Evolutionary conservation across 2,888 invertebrate species (phyloP).

Genomic region (Phalera bucephala): DNA sequence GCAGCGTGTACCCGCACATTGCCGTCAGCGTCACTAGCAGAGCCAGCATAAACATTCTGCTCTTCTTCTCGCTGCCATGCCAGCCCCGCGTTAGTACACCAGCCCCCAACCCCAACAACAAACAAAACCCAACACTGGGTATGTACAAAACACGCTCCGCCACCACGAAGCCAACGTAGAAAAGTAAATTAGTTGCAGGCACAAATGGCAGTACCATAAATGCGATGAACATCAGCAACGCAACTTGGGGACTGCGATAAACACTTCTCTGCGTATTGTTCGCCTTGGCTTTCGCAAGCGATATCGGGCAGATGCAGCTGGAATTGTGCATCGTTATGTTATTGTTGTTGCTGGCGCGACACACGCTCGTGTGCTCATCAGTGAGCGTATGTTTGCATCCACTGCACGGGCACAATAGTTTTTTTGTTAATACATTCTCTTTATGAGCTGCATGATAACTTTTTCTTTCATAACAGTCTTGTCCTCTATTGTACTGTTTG

Average conservation of each 20-base stretch:
- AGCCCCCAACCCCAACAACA: constrained; percentile 91
- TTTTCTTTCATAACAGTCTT: constrained; percentile 68
- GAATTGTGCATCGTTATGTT: constrained; percentile 83
- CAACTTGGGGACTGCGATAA: constrained; percentile 68
- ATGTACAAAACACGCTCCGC: constrained; percentile 98
- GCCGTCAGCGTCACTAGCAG: constrained; percentile 85
- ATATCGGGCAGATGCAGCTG: constrained; percentile 67
- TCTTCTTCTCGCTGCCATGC: constrained; percentile 68
- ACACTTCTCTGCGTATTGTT: constrained; percentile 52
- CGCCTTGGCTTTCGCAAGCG: constrained; percentile 52
- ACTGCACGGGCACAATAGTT: constrained; percentile 81
- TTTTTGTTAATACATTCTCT: constrained; percentile 64
- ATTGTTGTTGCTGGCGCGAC: constrained; percentile 88
- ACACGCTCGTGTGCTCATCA: constrained; percentile 87
- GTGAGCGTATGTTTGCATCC: constrained; percentile 87
- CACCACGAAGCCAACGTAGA: constrained; percentile 99
- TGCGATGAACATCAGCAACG: constrained; percentile 85
- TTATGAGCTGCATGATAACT: constrained; percentile 62
- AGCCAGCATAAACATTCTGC: constrained; percentile 68
- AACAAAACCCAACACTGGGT: constrained; percentile 97
- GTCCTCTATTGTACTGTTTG: constrained; percentile 65
- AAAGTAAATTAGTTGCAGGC: constrained; percentile 97
- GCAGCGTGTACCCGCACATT: constrained; percentile 89
- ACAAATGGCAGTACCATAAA: constrained; percentile 96
- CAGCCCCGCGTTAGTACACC: constrained; percentile 72